Percentiles rank a stretch among this genome's conserved stretches.
Evolutionary conservation across 2,888 invertebrate species (phyloP).

Genomic region (Cataglyphis livida): DNA sequence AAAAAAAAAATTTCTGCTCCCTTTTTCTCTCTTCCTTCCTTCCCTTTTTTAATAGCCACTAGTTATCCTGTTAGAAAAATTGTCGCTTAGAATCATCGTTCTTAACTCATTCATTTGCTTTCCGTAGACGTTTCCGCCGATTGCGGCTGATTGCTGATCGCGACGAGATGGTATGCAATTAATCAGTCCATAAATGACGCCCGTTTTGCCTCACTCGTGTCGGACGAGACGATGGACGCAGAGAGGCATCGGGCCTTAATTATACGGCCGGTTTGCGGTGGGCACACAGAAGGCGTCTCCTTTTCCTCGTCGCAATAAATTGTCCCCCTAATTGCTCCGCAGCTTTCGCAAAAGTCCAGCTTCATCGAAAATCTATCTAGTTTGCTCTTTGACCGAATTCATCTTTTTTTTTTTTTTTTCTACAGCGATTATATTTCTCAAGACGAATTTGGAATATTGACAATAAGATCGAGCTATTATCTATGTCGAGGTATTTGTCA

Average conservation of each 20-base stretch:
- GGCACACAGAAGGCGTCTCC: constrained; percentile 25
- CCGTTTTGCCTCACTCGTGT: constrained; percentile 28
- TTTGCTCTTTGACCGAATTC: neutral
- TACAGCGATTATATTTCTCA: neutral
- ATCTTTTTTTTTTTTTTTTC: neutral
- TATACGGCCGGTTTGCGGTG: constrained; percentile 35
- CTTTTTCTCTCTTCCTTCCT: neutral
- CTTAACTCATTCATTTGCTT: constrained; percentile 8
- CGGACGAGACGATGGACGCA: constrained; percentile 40
- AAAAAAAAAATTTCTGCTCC: neutral
- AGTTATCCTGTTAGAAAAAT: neutral
- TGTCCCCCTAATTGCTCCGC: constrained; percentile 26
- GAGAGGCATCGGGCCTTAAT: constrained; percentile 36
- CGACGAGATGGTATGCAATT: constrained; percentile 28
- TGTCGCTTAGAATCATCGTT: neutral
- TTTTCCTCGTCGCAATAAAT: constrained; percentile 28
- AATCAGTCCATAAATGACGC: constrained; percentile 44
- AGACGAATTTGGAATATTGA: neutral
- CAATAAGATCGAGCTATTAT: constrained; percentile 10
- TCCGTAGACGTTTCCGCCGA: constrained; percentile 12
- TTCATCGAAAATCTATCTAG: neutral
- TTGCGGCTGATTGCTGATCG: constrained; percentile 40
- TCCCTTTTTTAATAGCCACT: neutral
- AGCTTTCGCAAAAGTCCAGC: neutral
- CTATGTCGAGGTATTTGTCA: neutral